Evolutionary conservation across 2,113 vertebrate species (phyloP).

Genomic region (Leptodactylus fuscus): DNA sequence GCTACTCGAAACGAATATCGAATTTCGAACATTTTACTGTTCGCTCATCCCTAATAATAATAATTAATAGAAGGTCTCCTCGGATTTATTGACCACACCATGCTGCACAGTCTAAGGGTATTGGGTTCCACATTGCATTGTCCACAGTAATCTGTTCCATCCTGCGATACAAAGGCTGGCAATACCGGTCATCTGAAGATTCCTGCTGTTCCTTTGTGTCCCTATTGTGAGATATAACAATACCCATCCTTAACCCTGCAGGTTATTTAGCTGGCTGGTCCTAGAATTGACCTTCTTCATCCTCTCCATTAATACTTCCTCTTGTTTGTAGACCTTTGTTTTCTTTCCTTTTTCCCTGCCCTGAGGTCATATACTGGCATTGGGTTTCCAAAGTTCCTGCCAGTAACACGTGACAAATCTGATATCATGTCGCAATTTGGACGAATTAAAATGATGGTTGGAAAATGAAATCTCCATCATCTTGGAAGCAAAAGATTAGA

Average conservation of each 20-base stretch:
- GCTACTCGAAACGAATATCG: too few relatives aligned
- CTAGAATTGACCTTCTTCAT: not conserved
- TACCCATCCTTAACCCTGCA: not conserved
- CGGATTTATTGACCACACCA: not conserved
- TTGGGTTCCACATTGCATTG: not conserved
- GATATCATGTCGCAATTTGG: not conserved
- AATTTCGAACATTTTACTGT: too few relatives aligned
- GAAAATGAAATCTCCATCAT: conserved; percentile 1
- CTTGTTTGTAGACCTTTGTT: not conserved
- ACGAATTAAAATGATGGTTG: not conserved
- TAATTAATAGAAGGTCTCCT: not conserved
- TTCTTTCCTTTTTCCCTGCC: not conserved
- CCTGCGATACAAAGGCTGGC: not conserved
- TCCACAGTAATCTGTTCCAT: not conserved
- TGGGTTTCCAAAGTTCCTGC: not conserved
- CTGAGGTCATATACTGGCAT: not conserved
- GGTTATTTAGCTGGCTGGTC: not conserved
- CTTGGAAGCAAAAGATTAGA: not conserved
- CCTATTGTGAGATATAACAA: not conserved
- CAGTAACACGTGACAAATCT: not conserved
- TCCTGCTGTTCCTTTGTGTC: too few relatives aligned
- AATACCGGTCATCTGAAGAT: not conserved
- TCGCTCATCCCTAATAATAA: too few relatives aligned
- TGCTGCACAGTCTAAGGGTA: not conserved
- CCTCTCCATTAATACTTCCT: not conserved